Base-by-base conservation (phyloP, 23 tunicate genomes). In the Aplidium turbinatum region DNA sequence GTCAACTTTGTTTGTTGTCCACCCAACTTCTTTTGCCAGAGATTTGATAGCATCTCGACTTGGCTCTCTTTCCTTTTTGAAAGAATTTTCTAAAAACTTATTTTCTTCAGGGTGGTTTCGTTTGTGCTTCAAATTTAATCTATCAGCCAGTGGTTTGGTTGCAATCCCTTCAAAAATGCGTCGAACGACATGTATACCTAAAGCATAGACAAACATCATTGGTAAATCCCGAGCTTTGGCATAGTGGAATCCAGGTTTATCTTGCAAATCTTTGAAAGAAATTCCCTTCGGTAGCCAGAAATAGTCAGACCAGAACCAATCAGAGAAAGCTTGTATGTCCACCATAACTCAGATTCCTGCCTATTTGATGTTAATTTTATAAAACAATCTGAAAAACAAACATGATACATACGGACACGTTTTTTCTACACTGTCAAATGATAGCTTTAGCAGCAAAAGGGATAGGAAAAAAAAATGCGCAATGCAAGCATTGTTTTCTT, bases 251-350 rank as follows among this genome's bases (percentile, higher is more conserved):
- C 86, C 86, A 18, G 81, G 82, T 51, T 73, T 79, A 54, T 84
- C 86, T 58, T 79, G 69, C 25, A 91, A 68, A 58, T 91, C 97
- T 79, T 68, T 78, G 57, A 84, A 91, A 6, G 91, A 91, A 16
- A 91, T 72, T 52, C 97, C 97, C 21, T 47, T 58, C 0, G 97
- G 97, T 33, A 84, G 73, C 91, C 91, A 91, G 33, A 91, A 91
- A 18, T 65, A 53, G 47, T 91, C 97, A 26, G 58, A 25, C 89
- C 89, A 90, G 26, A 90, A 55, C 97, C 97, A 90, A 25, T 76
- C 30, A 25, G 97, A 81, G 18, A 82, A 26, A 3, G 50, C 50
- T 36, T 65, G 27, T 11, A 60, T 26, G 34, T n/a, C 9, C 3
- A 29, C 67, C 67, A 60, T 60, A n/a, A n/a, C n/a, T n/a, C n/a